Evolutionary conservation across 2,797 vertebrate genomes (phyloP), one percentile per base, ranked within the genome.

Genomic region (Hirundo rustica): DNA sequence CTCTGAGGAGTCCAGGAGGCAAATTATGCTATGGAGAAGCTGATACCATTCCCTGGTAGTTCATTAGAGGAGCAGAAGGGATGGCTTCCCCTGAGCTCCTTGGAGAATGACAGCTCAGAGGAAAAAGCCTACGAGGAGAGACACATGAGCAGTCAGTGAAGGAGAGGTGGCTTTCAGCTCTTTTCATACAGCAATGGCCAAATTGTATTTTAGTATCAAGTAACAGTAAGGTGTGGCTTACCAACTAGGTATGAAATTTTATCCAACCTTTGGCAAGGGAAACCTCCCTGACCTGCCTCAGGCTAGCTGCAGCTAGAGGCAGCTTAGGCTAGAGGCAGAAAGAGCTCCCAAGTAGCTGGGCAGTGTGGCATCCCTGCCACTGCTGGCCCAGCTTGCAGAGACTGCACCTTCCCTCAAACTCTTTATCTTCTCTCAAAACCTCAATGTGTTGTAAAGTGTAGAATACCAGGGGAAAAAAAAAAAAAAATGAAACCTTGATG

Each of bases 281-380:
- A 55, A 42, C 22, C 34, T 65, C 29, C 4, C 3, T 36, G 47
- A 13, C 14, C 23, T 32, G 30, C 48, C n/a, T 8, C 4, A 45
- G 77, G 47, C 48, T 32, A 64, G 76, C 36, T 34, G 65, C 45
- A 25, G 36, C 36, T 36, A 36, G 36, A 36, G 36, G 36, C 36
- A 36, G 36, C 36, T 36, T 36, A 36, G 36, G 36, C 36, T 36
- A 36, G 29, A 25, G 21, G 40, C 29, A 21, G 18, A 48, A 38
- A 50, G 30, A 30, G 44, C 4, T 55, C 16, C 14, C 27, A 29
- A 15, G 70, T 19, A 51, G n/a, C 4, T 4, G 5, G 12, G 62
- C 53, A 81, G 23, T 0, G 0, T 3, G 6, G 40, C 1, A 0
- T 6, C 30, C 44, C 17, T 30, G 34, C 30, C 48, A 1, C 17